A percentile compares a stretch with the other conserved stretches of the same genome.
These are phyloP conservation scores for Plagodis dolabraria DNA, from an alignment of 2,888 invertebrate genomes.

Conservation along the genomic window DNA sequence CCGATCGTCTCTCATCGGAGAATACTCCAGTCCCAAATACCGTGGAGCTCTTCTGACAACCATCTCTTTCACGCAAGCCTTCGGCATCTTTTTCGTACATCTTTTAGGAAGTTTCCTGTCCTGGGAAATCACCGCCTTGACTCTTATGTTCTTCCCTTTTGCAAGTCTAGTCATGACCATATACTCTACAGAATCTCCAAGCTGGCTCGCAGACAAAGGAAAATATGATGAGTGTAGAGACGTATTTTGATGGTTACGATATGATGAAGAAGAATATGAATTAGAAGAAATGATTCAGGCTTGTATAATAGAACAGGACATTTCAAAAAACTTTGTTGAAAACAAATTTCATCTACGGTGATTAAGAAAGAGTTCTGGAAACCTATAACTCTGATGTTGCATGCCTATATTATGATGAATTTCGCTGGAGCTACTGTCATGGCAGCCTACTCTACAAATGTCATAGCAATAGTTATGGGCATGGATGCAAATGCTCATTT, in stretches of 20 bases:
- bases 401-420: slow-evolving; percentile 42
- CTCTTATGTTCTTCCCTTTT: slow-evolving; percentile 70
- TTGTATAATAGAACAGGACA: slow-evolving; percentile 9
- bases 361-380: slow-evolving; percentile 66
- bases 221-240: slow-evolving; percentile 75
- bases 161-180: slow-evolving; percentile 65
- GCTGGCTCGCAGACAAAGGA: slow-evolving; percentile 83
- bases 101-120: slow-evolving; percentile 81
- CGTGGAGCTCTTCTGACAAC: slow-evolving; percentile 85
- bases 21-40: slow-evolving; percentile 81
- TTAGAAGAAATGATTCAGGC: slow-evolving; percentile 42
- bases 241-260: slow-evolving; percentile 82
- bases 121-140: slow-evolving; percentile 80
- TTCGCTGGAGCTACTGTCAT: slow-evolving; percentile 48
- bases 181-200: slow-evolving; percentile 84
- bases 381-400: slow-evolving; percentile 66
- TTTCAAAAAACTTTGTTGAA: background rate
- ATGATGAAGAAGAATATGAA: slow-evolving; percentile 64
- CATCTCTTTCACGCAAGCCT: slow-evolving; percentile 81
- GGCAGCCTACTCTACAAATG: slow-evolving; percentile 41
- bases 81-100: slow-evolving; percentile 85
- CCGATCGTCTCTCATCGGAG: slow-evolving; percentile 77
- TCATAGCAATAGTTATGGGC: slow-evolving; percentile 38
- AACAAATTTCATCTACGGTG: slow-evolving; percentile 17
- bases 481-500: slow-evolving; percentile 34